A percentile compares a stretch with the other conserved stretches of the same genome.
phyloP scores from a whole-genome alignment of 2,888 invertebrate species.

The Malthinus seriepunctatus region DNA sequence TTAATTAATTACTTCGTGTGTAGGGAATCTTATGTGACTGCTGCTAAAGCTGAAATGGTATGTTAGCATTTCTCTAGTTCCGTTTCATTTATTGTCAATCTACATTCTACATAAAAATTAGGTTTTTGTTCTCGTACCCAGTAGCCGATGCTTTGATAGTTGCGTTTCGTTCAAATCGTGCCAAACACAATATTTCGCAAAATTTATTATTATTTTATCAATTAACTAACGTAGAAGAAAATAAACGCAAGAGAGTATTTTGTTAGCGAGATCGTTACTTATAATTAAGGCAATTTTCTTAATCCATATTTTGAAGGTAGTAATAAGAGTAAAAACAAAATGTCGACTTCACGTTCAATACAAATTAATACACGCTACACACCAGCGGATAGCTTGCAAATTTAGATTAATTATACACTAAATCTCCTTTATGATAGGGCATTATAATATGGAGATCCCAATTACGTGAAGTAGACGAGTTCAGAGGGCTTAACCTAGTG shows the following conservation, averaged over 20 bases:
- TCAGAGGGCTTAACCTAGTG: conserved; percentile 29
- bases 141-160: too few species aligned
- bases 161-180: too few species aligned
- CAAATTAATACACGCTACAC: conserved; percentile 31
- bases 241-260: not conserved
- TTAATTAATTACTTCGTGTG: too few species aligned
- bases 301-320: conserved; percentile 19
- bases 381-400: conserved; percentile 33
- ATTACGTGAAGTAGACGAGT: conserved; percentile 31
- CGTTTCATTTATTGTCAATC: too few species aligned
- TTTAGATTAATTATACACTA: conserved; percentile 38
- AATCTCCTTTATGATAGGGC: conserved; percentile 35
- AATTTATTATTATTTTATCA: too few species aligned
- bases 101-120: too few species aligned
- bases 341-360: conserved; percentile 28
- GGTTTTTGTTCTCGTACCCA: too few species aligned
- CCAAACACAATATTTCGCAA: too few species aligned
- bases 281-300: conserved; percentile 25
- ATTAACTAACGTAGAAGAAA: too few species aligned
- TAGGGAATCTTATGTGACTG: too few species aligned
- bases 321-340: conserved; percentile 20
- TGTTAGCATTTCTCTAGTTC: too few species aligned
- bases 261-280: conserved; percentile 16
- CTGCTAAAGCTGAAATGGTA: too few species aligned
- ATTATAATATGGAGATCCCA: conserved; percentile 35